Evolutionary conservation across 2,888 invertebrate species (phyloP).

Genomic region (Rotaria socialis): DNA sequence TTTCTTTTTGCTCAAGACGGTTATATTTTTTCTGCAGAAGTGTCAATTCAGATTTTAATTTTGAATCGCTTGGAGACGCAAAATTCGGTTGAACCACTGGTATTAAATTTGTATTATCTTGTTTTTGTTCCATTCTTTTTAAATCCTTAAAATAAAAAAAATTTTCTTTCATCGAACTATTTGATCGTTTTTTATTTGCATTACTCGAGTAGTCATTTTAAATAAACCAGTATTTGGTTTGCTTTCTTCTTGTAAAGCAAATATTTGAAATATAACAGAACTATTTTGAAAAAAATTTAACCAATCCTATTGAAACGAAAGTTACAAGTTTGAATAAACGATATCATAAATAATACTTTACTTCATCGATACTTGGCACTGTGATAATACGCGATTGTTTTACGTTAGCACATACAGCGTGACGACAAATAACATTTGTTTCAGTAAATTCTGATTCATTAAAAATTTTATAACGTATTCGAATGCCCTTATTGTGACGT

Average conservation of each 20-base stretch:
- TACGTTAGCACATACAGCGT: constrained; percentile 35
- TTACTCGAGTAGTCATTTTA: constrained; percentile 57
- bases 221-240: constrained; percentile 53
- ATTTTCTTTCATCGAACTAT: too few relatives aligned
- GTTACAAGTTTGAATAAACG: constrained; percentile 50
- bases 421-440: constrained; percentile 30
- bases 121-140: constrained; percentile 48
- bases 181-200: not conserved
- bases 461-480: constrained; percentile 38
- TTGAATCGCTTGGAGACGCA: not conserved
- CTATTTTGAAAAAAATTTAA: constrained; percentile 57
- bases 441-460: constrained; percentile 25
- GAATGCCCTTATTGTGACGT: constrained; percentile 40
- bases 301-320: constrained; percentile 53
- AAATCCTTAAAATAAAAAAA: not conserved
- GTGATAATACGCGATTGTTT: constrained; percentile 22
- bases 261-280: constrained; percentile 57
- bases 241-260: constrained; percentile 57
- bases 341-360: not conserved
- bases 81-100: constrained; percentile 45
- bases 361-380: not conserved
- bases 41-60: constrained; percentile 57
- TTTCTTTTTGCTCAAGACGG: constrained; percentile 57
- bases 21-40: constrained; percentile 57
- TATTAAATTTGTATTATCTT: constrained; percentile 50